phyloP scores from a whole-genome alignment of 2,888 invertebrate species.

The Hydrotaea cyrtoneurina region DNA sequence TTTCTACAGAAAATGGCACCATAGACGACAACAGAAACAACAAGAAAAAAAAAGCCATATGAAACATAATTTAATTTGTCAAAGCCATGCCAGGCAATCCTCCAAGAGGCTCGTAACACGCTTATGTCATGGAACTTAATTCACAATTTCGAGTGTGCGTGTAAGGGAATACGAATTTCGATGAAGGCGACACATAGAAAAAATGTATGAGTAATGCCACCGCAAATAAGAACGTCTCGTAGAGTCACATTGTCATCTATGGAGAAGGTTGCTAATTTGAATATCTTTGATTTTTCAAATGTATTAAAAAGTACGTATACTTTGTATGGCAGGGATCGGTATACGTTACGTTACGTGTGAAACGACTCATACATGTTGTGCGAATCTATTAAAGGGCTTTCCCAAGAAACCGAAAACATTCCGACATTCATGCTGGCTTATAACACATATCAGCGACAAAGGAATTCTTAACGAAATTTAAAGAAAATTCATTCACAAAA shows the following conservation, averaged over 20 bases:
- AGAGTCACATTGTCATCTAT: too few relatives aligned
- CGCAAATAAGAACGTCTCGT: too few relatives aligned
- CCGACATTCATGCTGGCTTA: too few relatives aligned
- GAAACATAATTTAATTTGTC: constrained; percentile 12
- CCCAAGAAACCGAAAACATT: too few relatives aligned
- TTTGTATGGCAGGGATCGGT: too few relatives aligned
- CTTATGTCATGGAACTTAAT: not conserved
- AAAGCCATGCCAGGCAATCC: not conserved
- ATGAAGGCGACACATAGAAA: not conserved
- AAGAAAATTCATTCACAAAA: not conserved
- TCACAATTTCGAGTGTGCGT: not conserved
- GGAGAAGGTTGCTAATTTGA: too few relatives aligned
- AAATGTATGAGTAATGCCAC: not conserved
- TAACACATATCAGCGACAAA: not conserved
- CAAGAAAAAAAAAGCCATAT: not conserved
- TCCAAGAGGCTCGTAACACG: not conserved
- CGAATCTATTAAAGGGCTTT: too few relatives aligned
- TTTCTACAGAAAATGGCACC: not conserved
- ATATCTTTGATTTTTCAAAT: too few relatives aligned
- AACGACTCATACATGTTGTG: too few relatives aligned
- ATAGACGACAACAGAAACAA: not conserved
- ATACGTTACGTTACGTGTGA: too few relatives aligned
- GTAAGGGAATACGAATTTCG: not conserved
- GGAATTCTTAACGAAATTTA: not conserved
- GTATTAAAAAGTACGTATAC: too few relatives aligned